phyloP scores from a whole-genome alignment of 2,888 invertebrate species.

The Drosophila planitibia region DNA sequence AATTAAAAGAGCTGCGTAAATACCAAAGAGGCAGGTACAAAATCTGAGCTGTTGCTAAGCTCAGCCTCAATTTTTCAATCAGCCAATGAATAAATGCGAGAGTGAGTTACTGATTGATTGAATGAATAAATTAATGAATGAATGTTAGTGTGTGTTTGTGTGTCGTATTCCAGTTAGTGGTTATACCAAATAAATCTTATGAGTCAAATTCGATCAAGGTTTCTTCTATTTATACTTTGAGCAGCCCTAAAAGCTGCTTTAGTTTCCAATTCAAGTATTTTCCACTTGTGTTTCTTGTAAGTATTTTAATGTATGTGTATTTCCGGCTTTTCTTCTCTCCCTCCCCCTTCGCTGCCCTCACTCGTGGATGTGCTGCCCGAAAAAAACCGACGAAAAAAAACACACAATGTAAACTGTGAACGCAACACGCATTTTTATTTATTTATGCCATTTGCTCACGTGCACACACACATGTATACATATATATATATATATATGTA shows the following conservation, averaged over 20 bases:
- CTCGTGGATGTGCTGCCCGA: slow-evolving; percentile 34
- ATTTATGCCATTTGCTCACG: slow-evolving; percentile 69
- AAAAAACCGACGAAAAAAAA: slow-evolving; percentile 47
- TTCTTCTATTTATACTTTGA: slow-evolving; percentile 1
- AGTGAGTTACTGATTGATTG: not conserved
- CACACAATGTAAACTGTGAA: slow-evolving; percentile 34
- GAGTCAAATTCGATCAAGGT: not conserved
- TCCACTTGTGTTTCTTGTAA: slow-evolving; percentile 57
- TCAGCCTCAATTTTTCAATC: slow-evolving; percentile 43
- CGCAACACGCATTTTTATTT: slow-evolving; percentile 76
- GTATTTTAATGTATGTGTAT: slow-evolving; percentile 78
- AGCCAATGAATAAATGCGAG: slow-evolving; percentile 30
- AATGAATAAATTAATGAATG: not conserved
- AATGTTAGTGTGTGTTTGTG: not conserved
- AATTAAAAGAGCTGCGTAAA: slow-evolving; percentile 73
- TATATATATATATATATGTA: not conserved
- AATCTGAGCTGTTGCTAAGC: slow-evolving; percentile 20
- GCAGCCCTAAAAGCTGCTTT: slow-evolving; percentile 37
- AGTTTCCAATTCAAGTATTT: slow-evolving; percentile 34
- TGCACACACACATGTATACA: slow-evolving; percentile 19
- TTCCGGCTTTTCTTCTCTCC: slow-evolving; percentile 58
- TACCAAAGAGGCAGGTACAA: slow-evolving; percentile 19
- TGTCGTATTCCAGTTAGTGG: not conserved
- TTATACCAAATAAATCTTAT: slow-evolving; percentile 22
- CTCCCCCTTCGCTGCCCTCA: not conserved